These are phyloP conservation scores for Megalurothrips usitatus DNA, from an alignment of 2,888 invertebrate genomes.

Conservation along the genomic window DNA sequence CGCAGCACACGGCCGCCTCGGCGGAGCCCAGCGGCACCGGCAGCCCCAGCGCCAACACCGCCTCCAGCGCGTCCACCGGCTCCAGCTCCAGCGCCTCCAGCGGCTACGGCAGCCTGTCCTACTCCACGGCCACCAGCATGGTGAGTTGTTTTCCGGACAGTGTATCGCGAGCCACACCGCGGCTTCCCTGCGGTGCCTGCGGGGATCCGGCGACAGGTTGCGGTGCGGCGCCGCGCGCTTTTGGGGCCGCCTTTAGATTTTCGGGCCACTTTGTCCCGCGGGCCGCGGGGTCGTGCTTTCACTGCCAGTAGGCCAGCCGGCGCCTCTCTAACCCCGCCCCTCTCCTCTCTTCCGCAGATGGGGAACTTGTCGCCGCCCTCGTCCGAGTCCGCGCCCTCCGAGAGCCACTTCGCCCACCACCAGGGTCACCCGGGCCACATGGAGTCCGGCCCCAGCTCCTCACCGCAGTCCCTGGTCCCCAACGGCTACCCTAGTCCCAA, in stretches of 20 bases:
- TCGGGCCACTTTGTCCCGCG: no score
- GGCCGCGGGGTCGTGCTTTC: no score
- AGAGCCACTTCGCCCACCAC: conserved; percentile 16
- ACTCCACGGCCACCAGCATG: conserved; percentile 33
- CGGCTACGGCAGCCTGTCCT: conserved; percentile 31
- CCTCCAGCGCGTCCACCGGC: conserved; percentile 30
- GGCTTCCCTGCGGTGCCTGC: no score
- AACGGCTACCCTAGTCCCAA: conserved; percentile 15
- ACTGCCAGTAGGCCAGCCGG: no score
- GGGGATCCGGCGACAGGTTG: no score
- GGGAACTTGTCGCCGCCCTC: conserved; percentile 26
- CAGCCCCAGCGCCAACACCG: background rate
- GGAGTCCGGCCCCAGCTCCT: background rate
- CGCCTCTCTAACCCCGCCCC: conserved; percentile 18
- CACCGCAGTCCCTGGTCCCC: conserved; percentile 1
- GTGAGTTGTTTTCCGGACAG: conserved; percentile 29
- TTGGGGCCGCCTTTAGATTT: no score
- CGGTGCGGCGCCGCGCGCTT: no score
- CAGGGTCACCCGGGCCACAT: background rate
- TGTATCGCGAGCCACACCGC: no score
- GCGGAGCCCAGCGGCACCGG: background rate
- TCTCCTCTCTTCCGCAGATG: background rate
- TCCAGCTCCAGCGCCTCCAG: conserved; percentile 32
- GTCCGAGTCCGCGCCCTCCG: conserved; percentile 25
- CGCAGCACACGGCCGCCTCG: background rate